These are phyloP conservation scores for Lophura nycthemera DNA, from an alignment of 2,113 vertebrate species.

Conservation along the genomic window DNA sequence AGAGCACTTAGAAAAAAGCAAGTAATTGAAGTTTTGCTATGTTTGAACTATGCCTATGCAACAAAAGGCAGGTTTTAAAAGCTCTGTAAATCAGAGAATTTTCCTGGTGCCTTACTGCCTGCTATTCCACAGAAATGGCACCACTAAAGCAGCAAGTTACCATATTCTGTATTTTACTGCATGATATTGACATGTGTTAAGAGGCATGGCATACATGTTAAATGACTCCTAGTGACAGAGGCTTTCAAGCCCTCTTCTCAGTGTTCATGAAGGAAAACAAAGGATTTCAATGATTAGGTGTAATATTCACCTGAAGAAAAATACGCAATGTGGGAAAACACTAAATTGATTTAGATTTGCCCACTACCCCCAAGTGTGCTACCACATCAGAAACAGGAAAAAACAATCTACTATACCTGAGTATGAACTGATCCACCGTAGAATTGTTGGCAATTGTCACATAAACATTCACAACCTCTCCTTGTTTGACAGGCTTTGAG, in stretches of 20 bases:
- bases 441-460: conserved; percentile 85
- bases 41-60: conserved; percentile 5
- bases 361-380: fast-evolving
- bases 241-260: neutral
- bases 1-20: conserved; percentile 27
- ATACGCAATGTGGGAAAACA: fast-evolving
- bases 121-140: neutral
- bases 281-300: fast-evolving
- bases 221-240: neutral
- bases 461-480: conserved; percentile 86
- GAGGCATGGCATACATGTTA: neutral
- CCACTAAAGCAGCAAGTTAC: neutral
- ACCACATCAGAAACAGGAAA: neutral
- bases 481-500: conserved; percentile 85
- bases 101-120: neutral
- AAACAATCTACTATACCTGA: conserved; percentile 81
- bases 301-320: neutral
- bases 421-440: conserved; percentile 89
- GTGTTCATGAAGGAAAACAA: neutral
- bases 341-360: neutral
- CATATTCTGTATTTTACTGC: neutral
- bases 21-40: conserved; percentile 35
- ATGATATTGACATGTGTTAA: neutral
- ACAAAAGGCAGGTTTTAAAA: neutral
- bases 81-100: neutral